Conservation (phyloP, 2,888 invertebrate species). For the Aromia moschata region DNA sequence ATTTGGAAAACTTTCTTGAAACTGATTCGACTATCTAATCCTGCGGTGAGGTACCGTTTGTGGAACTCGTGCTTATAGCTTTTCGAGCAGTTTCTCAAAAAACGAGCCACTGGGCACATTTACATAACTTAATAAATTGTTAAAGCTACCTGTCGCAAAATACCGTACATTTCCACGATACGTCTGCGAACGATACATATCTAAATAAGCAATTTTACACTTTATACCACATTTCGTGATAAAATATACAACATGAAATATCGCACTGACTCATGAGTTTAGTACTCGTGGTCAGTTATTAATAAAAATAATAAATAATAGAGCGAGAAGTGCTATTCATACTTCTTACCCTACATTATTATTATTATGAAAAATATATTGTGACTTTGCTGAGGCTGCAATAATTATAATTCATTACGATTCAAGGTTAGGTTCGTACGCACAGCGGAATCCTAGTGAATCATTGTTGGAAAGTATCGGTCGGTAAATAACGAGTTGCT, state of each 20-base stretch:
- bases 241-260: constrained; percentile 6
- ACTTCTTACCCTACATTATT: constrained; percentile 25
- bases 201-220: background rate
- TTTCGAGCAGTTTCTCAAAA: too few species aligned
- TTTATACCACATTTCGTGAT: constrained; percentile 1
- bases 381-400: constrained; percentile 25
- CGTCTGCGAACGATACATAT: constrained; percentile 19
- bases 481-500: constrained; percentile 22
- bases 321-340: constrained; percentile 10
- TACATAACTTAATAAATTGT: too few species aligned
- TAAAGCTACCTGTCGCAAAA: background rate
- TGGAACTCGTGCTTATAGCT: too few species aligned
- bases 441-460: constrained; percentile 9
- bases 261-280: constrained; percentile 8
- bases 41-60: too few species aligned
- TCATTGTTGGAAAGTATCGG: constrained; percentile 24
- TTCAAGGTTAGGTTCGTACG: constrained; percentile 28
- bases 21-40: too few species aligned
- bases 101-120: too few species aligned
- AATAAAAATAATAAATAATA: constrained; percentile 19
- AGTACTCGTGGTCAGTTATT: constrained; percentile 10
- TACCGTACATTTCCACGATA: background rate
- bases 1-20: too few species aligned
- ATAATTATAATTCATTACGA: constrained; percentile 31
- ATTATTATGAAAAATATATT: constrained; percentile 28